phyloP scores from a whole-genome alignment of 2,797 vertebrate genomes.

The Danionella dracula region DNA sequence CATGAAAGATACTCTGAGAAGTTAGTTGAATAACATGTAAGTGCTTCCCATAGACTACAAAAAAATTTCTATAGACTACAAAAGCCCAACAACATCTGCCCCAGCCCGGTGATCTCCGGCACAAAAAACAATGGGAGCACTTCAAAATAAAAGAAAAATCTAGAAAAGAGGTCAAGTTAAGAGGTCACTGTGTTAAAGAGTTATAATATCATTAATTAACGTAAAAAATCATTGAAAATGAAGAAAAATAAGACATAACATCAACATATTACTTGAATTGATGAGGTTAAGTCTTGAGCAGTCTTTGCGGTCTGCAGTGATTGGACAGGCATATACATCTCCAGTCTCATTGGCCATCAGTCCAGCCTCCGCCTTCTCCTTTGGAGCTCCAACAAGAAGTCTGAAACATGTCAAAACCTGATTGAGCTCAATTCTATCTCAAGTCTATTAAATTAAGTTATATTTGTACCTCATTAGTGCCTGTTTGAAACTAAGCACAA shows the following conservation, averaged over 20 bases:
- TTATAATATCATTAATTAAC: too few species aligned
- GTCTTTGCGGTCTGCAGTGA: conserved; percentile 64
- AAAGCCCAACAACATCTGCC: too few species aligned
- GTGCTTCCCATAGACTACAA: too few species aligned
- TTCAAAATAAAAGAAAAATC: too few species aligned
- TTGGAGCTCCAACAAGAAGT: conserved; percentile 83
- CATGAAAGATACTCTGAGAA: too few species aligned
- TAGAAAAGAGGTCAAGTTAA: too few species aligned
- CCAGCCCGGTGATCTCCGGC: too few species aligned
- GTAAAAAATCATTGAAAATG: not conserved
- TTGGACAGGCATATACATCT: conserved; percentile 81
- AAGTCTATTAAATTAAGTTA: not conserved
- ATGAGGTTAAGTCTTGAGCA: conserved; percentile 76
- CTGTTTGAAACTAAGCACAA: not conserved
- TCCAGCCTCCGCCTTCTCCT: conserved; percentile 59
- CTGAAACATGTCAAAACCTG: conserved; percentile 53
- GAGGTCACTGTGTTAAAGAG: too few species aligned
- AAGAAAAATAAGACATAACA: too few species aligned
- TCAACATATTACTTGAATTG: conserved; percentile 76
- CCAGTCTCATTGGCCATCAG: conserved; percentile 75
- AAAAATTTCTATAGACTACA: too few species aligned
- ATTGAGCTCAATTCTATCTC: not conserved
- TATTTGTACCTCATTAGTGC: not conserved
- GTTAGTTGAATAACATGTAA: too few species aligned
- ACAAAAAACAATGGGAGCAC: too few species aligned